Conservation (phyloP, 2,797 vertebrate species). For the Ceryle rudis region DNA sequence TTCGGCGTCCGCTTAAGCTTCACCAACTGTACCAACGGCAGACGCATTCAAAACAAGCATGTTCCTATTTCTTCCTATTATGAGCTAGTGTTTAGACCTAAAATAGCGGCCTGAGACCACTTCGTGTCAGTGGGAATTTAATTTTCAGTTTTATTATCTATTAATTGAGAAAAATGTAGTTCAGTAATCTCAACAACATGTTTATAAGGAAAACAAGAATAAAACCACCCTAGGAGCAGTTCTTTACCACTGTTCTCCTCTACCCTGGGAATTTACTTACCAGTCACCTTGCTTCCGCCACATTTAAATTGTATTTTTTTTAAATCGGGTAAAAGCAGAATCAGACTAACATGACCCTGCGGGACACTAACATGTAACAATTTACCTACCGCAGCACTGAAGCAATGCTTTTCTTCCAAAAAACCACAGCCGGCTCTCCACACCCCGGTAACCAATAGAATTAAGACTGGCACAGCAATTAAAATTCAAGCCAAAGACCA, state of each 20-base stretch:
- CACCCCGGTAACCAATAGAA: too few species aligned
- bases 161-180: background rate
- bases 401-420: background rate
- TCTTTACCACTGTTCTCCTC: background rate
- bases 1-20: background rate
- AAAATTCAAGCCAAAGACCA: too few species aligned
- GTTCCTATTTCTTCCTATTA: background rate
- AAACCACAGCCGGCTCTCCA: too few species aligned
- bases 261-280: background rate
- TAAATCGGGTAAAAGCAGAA: too few species aligned
- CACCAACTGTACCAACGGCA: background rate
- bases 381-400: background rate
- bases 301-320: too few species aligned
- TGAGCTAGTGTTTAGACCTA: background rate
- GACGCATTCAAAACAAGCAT: background rate
- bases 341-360: background rate
- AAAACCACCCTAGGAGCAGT: background rate
- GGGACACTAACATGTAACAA: background rate
- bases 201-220: background rate
- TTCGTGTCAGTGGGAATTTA: background rate
- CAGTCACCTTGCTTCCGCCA: background rate
- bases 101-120: background rate
- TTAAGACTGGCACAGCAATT: too few species aligned
- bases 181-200: background rate
- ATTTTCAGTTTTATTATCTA: background rate